Evolutionary conservation across 2,888 invertebrate species (phyloP).

Genomic region (Noctua fimbriata): DNA sequence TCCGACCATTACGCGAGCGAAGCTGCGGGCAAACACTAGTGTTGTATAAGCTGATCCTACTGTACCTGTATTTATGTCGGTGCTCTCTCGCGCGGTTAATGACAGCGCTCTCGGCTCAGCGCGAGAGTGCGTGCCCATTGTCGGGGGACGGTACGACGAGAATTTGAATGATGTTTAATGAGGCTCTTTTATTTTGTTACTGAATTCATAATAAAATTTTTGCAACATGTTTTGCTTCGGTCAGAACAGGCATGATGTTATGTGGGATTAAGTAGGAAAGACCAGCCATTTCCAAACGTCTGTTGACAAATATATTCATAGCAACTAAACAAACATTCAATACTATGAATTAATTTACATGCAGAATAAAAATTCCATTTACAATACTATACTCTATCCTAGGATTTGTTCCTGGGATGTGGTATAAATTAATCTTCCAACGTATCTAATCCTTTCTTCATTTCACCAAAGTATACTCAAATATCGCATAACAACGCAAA

Average conservation of each 20-base stretch:
- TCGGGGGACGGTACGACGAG: background rate
- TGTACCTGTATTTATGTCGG: background rate
- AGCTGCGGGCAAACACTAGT: background rate
- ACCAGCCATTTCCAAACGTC: background rate
- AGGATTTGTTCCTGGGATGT: background rate
- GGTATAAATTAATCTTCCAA: background rate
- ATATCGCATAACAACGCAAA: constrained; percentile 42
- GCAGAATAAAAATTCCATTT: background rate
- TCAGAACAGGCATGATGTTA: background rate
- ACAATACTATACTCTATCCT: background rate
- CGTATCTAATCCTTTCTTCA: background rate
- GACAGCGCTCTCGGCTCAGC: constrained; percentile 34
- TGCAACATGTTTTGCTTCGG: background rate
- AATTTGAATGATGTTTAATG: constrained; percentile 28
- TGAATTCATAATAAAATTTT: constrained; percentile 3
- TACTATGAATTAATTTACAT: background rate
- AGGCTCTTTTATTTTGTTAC: constrained; percentile 17
- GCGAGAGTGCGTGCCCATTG: constrained; percentile 40
- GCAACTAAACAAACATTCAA: background rate
- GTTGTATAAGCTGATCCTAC: background rate
- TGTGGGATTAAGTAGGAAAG: background rate
- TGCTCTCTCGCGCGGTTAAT: constrained; percentile 23
- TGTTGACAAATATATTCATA: background rate
- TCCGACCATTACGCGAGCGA: too few species aligned
- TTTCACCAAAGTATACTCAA: constrained; percentile 3